These are phyloP conservation scores for Corvus hawaiiensis DNA, from an alignment of 2,113 vertebrate species.

Conservation along the genomic window DNA sequence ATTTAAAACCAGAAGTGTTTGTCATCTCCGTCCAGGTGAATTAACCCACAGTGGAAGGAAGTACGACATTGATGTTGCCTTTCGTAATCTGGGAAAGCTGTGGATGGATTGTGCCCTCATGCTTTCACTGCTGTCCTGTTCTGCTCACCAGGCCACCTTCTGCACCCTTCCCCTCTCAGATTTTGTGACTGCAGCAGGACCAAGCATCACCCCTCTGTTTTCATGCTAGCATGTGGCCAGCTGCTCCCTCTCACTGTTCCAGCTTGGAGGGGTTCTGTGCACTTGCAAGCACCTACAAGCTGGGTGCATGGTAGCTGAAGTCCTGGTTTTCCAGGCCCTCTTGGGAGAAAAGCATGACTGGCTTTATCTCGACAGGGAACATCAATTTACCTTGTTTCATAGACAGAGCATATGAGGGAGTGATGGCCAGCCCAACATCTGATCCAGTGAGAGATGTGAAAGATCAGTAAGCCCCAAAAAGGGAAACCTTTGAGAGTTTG, in stretches of 20 bases:
- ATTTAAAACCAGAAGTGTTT: constrained; percentile 34
- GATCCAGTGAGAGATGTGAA: neutral
- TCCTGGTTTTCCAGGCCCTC: neutral
- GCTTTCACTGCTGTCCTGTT: neutral
- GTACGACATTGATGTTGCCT: neutral
- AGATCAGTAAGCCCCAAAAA: neutral
- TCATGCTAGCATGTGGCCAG: neutral
- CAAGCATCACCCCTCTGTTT: neutral
- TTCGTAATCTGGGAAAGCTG: neutral
- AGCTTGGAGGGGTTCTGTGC: neutral
- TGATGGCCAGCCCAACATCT: neutral
- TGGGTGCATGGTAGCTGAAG: neutral
- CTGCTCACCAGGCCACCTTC: neutral
- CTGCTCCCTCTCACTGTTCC: neutral
- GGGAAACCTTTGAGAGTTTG: neutral
- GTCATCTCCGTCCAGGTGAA: neutral
- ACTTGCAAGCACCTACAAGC: too few species aligned
- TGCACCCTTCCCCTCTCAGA: neutral
- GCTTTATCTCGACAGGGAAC: neutral
- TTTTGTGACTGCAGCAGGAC: neutral
- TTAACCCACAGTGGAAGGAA: constrained; percentile 3
- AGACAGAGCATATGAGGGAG: neutral
- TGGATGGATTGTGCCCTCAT: neutral
- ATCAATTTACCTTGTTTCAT: neutral
- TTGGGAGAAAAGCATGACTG: neutral